These are phyloP conservation scores for Pipistrellus pipistrellus DNA, from an alignment of 2,797 vertebrate species.

Conservation along the genomic window DNA sequence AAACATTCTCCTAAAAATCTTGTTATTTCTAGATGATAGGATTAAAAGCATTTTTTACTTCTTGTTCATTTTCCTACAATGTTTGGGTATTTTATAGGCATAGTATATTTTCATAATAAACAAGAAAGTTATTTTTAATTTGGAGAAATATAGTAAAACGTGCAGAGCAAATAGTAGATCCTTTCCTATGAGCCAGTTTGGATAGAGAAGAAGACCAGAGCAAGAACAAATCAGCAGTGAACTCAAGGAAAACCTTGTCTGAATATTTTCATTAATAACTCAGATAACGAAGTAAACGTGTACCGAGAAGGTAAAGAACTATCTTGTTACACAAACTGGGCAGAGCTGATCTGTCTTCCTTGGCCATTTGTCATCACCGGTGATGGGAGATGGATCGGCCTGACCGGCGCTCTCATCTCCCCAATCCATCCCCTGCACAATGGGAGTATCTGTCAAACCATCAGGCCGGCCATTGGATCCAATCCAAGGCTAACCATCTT, in stretches of 20 bases:
- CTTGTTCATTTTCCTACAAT: constrained; percentile 42
- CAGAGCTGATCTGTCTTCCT: background rate
- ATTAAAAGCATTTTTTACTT: constrained; percentile 51
- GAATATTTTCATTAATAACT: background rate
- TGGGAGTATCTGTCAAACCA: background rate
- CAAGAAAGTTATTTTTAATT: constrained; percentile 55
- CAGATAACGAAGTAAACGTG: constrained; percentile 17
- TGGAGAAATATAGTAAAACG: background rate
- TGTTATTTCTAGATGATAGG: constrained; percentile 30
- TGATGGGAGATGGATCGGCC: background rate
- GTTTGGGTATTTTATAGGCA: constrained; percentile 4
- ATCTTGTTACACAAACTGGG: background rate
- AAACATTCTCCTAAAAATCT: constrained; percentile 34
- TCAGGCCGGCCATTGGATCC: background rate
- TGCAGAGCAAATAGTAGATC: constrained; percentile 12
- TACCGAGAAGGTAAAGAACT: background rate
- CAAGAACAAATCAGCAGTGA: constrained; percentile 41
- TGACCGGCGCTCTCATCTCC: background rate
- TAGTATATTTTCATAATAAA: constrained; percentile 41
- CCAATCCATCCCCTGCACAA: background rate
- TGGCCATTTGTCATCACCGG: no score
- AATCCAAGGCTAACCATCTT: background rate
- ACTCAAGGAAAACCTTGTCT: constrained; percentile 6
- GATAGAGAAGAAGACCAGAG: background rate
- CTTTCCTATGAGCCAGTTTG: constrained; percentile 36